Evolutionary conservation across 2,113 vertebrate genomes (phyloP), one percentile per base, ranked within the genome.

Genomic region (Protobothrops flavoviridis): DNA sequence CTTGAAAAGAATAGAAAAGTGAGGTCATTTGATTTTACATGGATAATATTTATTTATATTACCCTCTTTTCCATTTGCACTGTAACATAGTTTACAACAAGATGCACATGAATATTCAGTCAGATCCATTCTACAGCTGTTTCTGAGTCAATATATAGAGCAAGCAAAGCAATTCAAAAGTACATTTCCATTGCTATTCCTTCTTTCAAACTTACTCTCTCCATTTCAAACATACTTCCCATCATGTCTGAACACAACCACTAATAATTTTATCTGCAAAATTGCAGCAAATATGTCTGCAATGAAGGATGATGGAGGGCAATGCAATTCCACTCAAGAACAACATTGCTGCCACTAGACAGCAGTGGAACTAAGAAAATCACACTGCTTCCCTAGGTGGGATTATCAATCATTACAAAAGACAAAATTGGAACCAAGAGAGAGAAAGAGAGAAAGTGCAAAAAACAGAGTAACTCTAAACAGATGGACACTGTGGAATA

Each of bases 251-350:
- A 64, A 33, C 59, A 53, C 5, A 57, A 24, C 45, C 29, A 86
- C 59, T n/a, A 1, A 23, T 1, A 33, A 26, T 23, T 88, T 94
- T 90, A 33, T 43, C 33, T 81, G 74, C 33, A 33, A 88, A 93
- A 29, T 0, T 1, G 57, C 64, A 94, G 43, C 17, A 69, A 92
- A 57, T 0, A 24, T 69, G 94, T 97, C 97, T 98, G 97, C 97
- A 97, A 97, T 98, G 97, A 98, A 98, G 96, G 95, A 96, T 81
- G 96, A 69, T 87, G 88, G 93, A 95, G 57, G 92, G 0, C 94
- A 91, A 91, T 94, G 93, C 87, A 91, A 91, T n/a, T 52, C 93
- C 90, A 95, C 90, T 91, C 95, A 74, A 48, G 91, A 88, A 64
- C 90, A 92, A 93, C 90, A 92, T 0, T 96, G 96, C 95, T 96